phyloP scores from a whole-genome alignment of 2,113 vertebrate species.

The Haemorhous mexicanus region DNA sequence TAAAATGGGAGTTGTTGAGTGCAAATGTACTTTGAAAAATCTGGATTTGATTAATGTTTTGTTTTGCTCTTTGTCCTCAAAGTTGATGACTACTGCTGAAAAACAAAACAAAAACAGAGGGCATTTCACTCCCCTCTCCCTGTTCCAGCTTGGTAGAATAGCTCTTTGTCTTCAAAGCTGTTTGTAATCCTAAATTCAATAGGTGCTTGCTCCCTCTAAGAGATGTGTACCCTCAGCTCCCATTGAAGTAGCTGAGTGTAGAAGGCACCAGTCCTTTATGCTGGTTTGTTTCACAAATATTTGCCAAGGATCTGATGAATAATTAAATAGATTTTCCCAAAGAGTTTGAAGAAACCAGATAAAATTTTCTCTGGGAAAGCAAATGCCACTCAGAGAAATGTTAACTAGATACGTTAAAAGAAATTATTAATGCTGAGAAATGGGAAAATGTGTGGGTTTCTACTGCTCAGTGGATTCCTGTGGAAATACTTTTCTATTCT shows the following conservation, averaged over 20 bases:
- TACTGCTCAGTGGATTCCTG: constrained; percentile 1
- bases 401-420: constrained; percentile 15
- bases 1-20: constrained; percentile 50
- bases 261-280: constrained; percentile 22
- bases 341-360: constrained; percentile 43
- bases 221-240: constrained; percentile 14
- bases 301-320: constrained; percentile 32
- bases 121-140: constrained; percentile 7
- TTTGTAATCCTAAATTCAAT: constrained; percentile 27
- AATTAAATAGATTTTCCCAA: constrained; percentile 47
- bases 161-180: constrained; percentile 27
- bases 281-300: constrained; percentile 47
- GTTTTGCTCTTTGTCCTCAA: constrained; percentile 58
- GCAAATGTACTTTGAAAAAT: constrained; percentile 47
- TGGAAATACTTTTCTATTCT: constrained; percentile 44
- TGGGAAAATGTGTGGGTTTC: background rate
- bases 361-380: constrained; percentile 53
- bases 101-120: constrained; percentile 44
- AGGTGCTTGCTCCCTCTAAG: constrained; percentile 27
- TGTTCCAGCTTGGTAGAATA: background rate
- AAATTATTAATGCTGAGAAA: constrained; percentile 46
- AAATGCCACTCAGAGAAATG: constrained; percentile 38
- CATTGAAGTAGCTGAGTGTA: constrained; percentile 6
- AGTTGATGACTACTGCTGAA: constrained; percentile 44
- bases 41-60: constrained; percentile 61